Conservation (phyloP, 2,113 vertebrate genomes). For the Litocranius walleri region DNA sequence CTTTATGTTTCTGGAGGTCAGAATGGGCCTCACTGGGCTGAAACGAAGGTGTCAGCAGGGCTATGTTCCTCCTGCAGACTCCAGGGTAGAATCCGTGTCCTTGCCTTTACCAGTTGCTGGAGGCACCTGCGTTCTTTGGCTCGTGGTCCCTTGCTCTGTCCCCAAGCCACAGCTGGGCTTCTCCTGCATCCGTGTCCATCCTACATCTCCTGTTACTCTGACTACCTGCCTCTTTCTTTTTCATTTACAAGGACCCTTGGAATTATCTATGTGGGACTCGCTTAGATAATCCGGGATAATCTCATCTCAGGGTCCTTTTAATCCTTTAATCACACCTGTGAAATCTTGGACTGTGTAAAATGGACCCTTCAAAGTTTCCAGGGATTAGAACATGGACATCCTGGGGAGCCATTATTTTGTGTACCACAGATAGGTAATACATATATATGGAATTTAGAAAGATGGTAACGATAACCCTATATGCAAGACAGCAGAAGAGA, state of each 20-base stretch:
- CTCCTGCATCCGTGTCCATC: not conserved
- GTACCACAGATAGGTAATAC: too few relatives aligned
- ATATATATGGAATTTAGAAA: too few relatives aligned
- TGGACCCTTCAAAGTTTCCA: too few relatives aligned
- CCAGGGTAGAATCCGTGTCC: not conserved
- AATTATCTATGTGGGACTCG: not conserved
- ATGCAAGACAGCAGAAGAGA: too few relatives aligned
- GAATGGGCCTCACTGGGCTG: not conserved
- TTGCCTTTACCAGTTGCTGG: not conserved
- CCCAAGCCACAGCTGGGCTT: accelerated
- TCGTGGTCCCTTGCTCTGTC: not conserved
- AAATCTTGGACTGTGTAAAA: not conserved
- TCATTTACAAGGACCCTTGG: not conserved
- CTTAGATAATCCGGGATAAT: too few relatives aligned
- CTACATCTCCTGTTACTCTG: not conserved
- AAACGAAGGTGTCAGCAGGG: not conserved
- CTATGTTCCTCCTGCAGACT: not conserved
- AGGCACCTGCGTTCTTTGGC: not conserved
- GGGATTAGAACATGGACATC: not conserved
- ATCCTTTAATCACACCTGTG: not conserved
- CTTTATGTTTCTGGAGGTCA: not conserved
- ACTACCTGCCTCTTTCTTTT: not conserved
- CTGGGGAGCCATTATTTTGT: not conserved
- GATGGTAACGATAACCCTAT: too few relatives aligned
- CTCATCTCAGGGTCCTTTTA: not conserved